These are phyloP conservation scores for Ischnura elegans DNA, from an alignment of 2,888 invertebrate genomes.

Conservation along the genomic window DNA sequence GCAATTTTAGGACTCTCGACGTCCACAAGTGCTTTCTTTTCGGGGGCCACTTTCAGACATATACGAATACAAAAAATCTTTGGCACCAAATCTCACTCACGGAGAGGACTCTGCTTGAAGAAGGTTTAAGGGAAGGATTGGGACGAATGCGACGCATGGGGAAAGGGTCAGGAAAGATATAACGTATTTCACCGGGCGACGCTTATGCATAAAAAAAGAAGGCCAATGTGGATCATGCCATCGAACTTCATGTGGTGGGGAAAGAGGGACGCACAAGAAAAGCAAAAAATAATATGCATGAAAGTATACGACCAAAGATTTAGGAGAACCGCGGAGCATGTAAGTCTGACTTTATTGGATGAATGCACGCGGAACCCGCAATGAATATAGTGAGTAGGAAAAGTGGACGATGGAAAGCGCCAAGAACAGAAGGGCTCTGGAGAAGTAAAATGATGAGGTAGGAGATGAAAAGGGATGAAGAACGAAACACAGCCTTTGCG, in stretches of 20 bases:
- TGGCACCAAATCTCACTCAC: too few species aligned
- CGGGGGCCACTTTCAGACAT: too few species aligned
- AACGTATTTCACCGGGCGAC: background rate
- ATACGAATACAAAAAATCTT: too few species aligned
- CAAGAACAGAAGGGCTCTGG: background rate
- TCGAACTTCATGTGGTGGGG: background rate
- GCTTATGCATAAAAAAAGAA: background rate
- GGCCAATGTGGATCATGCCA: background rate
- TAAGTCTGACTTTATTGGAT: slow-evolving; percentile 15
- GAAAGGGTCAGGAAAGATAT: background rate
- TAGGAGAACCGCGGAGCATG: background rate
- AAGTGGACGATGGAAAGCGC: background rate
- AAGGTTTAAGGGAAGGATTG: background rate
- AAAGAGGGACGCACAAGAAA: background rate
- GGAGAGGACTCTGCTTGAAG: background rate
- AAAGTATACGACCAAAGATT: background rate
- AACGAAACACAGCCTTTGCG: too few species aligned
- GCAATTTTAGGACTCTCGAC: too few species aligned
- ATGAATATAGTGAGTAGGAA: slow-evolving; percentile 20
- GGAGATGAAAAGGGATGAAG: background rate
- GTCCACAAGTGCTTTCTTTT: too few species aligned
- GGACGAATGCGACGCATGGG: background rate
- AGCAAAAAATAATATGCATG: background rate
- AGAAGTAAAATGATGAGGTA: too few species aligned
- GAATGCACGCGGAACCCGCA: slow-evolving; percentile 14